Percentiles rank a stretch among this genome's conserved stretches.
Conservation (phyloP, 35 echinoderm and acorn worm species). For the Apostichopus parvimensis region DNA sequence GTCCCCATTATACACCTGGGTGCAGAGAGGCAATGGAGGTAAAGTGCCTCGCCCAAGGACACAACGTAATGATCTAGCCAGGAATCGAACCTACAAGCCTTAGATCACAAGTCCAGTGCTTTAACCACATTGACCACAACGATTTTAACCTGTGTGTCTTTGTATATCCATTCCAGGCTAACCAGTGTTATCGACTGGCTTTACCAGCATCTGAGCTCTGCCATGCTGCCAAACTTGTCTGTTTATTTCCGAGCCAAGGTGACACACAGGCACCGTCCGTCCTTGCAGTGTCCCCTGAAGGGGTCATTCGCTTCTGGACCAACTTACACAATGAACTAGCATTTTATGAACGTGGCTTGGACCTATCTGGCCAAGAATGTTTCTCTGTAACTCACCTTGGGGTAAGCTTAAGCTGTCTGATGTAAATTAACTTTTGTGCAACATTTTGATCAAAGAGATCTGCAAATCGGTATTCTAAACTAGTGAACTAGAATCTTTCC, state of each 20-base stretch:
- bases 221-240: constrained; percentile 86
- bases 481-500: no score
- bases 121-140: no score
- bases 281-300: constrained; percentile 90
- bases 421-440: no score
- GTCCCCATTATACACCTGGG: no score
- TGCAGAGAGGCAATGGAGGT: no score
- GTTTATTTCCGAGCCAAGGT: constrained; percentile 67
- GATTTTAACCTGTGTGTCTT: no score
- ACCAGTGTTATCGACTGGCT: constrained; percentile 77
- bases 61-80: no score
- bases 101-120: no score
- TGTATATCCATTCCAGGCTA: constrained; percentile 43
- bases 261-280: constrained; percentile 48
- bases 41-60: no score
- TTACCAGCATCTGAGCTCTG: constrained; percentile 91
- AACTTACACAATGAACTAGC: constrained; percentile 79
- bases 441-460: no score
- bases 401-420: constrained; percentile 55
- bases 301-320: constrained; percentile 92
- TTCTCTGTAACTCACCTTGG: constrained; percentile 88
- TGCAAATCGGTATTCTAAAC: no score
- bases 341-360: constrained; percentile 80
- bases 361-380: constrained; percentile 91
- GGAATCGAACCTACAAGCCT: no score